A percentile compares a stretch with the other conserved stretches of the same genome.
Evolutionary conservation across 2,888 invertebrate species (phyloP).

Genomic region (Diaperis boleti): DNA sequence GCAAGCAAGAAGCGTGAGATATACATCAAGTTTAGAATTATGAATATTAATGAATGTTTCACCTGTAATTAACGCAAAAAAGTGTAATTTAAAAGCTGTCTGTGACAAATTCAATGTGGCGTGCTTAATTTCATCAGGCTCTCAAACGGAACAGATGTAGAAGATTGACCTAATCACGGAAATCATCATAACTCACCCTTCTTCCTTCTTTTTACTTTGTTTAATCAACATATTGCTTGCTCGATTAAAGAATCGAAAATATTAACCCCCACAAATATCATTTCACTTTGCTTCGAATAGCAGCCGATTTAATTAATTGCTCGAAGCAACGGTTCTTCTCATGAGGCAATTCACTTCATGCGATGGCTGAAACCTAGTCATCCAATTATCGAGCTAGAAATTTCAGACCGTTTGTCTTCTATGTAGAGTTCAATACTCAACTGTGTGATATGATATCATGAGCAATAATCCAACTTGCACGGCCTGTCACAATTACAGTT

Average conservation of each 20-base stretch:
- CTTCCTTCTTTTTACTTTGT: not conserved
- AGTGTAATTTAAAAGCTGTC: constrained; percentile 44
- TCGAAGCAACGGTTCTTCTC: constrained; percentile 34
- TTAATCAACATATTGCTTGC: constrained; percentile 17
- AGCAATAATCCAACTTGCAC: constrained; percentile 30
- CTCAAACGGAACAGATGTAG: constrained; percentile 15
- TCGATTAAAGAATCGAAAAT: constrained; percentile 15
- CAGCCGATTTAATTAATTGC: constrained; percentile 37
- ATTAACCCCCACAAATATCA: constrained; percentile 11
- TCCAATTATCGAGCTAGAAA: constrained; percentile 3
- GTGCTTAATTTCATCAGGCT: constrained; percentile 6
- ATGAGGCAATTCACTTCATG: constrained; percentile 33
- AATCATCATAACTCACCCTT: constrained; percentile 3
- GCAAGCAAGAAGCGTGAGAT: constrained; percentile 58
- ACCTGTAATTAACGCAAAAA: constrained; percentile 58
- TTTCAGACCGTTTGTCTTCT: constrained; percentile 1
- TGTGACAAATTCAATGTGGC: constrained; percentile 16
- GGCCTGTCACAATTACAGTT: constrained; percentile 34
- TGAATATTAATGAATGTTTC: constrained; percentile 58
- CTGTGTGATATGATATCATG: constrained; percentile 18
- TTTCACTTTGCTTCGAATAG: constrained; percentile 21
- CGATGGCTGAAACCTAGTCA: constrained; percentile 31
- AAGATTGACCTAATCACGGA: constrained; percentile 8
- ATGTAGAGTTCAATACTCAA: not conserved
- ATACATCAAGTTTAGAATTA: constrained; percentile 59